These are phyloP conservation scores for Aphrophora alni DNA, from an alignment of 2,888 invertebrate genomes.

Conservation along the genomic window DNA sequence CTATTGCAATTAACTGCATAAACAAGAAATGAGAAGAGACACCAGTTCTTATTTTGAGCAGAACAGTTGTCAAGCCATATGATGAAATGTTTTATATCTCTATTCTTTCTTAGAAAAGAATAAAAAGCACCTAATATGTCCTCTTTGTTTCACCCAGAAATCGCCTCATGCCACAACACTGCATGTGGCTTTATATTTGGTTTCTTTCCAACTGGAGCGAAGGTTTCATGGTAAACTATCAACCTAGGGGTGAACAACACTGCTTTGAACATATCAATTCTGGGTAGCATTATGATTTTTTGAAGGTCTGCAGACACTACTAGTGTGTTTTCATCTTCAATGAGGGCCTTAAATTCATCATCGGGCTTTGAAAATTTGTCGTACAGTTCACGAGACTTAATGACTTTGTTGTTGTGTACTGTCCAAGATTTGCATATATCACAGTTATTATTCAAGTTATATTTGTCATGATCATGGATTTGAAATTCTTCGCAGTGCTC, in stretches of 20 bases:
- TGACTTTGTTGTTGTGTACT: no score
- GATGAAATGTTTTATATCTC: conserved; percentile 14
- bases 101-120: conserved; percentile 2
- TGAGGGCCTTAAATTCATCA: no score
- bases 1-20: background rate
- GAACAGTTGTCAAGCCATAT: conserved; percentile 26
- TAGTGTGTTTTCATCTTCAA: background rate
- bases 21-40: conserved; percentile 17
- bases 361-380: no score
- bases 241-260: background rate
- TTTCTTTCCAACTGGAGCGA: conserved; percentile 12
- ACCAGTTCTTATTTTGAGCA: conserved; percentile 24
- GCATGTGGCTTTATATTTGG: conserved; percentile 26
- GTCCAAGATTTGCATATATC: no score
- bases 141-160: conserved; percentile 36
- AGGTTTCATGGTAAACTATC: background rate
- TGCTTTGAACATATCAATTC: conserved; percentile 11
- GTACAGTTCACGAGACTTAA: no score
- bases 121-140: conserved; percentile 27
- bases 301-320: conserved; percentile 25
- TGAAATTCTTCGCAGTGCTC: no score
- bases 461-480: no score
- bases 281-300: no score
- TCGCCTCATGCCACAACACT: conserved; percentile 19
- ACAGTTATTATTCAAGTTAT: no score